Evolutionary conservation across 2,113 vertebrate species (phyloP), one percentile per base, ranked within the genome.

Genomic region (Numida meleagris): DNA sequence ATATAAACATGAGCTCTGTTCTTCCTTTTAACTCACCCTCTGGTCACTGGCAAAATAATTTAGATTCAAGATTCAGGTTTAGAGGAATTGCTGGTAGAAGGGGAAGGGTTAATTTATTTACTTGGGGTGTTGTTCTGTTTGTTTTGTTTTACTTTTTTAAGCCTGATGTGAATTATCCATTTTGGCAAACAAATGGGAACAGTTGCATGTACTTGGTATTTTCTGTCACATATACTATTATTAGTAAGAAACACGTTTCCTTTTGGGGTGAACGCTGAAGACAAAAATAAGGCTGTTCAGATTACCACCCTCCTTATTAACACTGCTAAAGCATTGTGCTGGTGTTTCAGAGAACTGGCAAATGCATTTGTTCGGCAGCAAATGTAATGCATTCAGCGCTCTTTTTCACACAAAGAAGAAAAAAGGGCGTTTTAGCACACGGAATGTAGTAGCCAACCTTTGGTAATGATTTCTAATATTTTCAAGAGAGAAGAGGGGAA

Each of bases 161-260:
- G 42, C 78, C 89, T 94, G 95, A 94, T 90, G 79, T 95, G 90
- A 96, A 96, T 93, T 73, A 87, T 91, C 94, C 72, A 4, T 93
- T 94, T 97, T 97, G 97, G 96, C 94, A 96, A 93, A 91, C 85
- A 91, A 96, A 96, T 85, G 92, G 91, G 95, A 97, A 96, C 95
- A 96, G 96, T 97, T 96, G 97, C 96, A 68, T 55, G 95, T 71
- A 81, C 94, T 93, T 76, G 82, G 91, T 96, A 82, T 96, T 97
- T 97, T 97, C 86, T 96, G 94, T 97, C 90, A 97, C 95, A 79
- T 74, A 76, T 80, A 92, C 95, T 97, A 94, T 96, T 97, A 97
- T 97, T 97, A 98, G 93, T 71, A 97, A 97, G 93, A 95, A 97
- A 96, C 91, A 96, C 89, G 92, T 97, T 98, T 98, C 97, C 97